These are phyloP conservation scores for Alosa sapidissima DNA, from an alignment of 2,797 vertebrate species.

Conservation along the genomic window DNA sequence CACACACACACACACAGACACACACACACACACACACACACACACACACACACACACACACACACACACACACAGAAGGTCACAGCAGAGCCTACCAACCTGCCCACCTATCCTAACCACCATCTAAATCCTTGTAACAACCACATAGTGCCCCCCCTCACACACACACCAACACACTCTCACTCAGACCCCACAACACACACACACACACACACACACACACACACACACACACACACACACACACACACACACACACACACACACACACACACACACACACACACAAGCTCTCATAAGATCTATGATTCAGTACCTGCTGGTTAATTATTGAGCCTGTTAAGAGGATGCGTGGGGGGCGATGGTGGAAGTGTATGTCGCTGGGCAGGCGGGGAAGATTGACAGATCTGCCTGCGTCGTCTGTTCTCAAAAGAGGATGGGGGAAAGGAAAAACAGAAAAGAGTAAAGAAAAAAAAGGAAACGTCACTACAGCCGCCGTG, in stretches of 20 bases:
- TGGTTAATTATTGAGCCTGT: slow-evolving; percentile 78
- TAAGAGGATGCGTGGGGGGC: slow-evolving; percentile 57
- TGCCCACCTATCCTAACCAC: background rate
- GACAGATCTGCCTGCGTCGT: slow-evolving; percentile 75
- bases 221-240: background rate
- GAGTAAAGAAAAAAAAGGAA: slow-evolving; percentile 6
- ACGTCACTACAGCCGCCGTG: background rate
- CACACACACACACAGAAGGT: background rate
- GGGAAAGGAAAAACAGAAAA: slow-evolving; percentile 44
- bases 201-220: background rate
- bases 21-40: slow-evolving; percentile 5
- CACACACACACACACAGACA: slow-evolving; percentile 8
- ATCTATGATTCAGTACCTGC: slow-evolving; percentile 78
- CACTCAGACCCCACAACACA: too few relatives aligned
- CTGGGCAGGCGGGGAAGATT: slow-evolving; percentile 66
- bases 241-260: slow-evolving; percentile 21
- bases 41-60: background rate
- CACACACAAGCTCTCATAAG: slow-evolving; percentile 61
- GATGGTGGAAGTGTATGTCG: slow-evolving; percentile 67
- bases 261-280: slow-evolving; percentile 20
- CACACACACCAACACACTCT: background rate
- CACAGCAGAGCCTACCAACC: background rate
- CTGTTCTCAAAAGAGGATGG: slow-evolving; percentile 67
- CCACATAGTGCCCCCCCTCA: background rate
- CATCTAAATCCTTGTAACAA: background rate